Evolutionary conservation across 2,797 vertebrate species (phyloP).

Genomic region (Urosaurus nigricauda): DNA sequence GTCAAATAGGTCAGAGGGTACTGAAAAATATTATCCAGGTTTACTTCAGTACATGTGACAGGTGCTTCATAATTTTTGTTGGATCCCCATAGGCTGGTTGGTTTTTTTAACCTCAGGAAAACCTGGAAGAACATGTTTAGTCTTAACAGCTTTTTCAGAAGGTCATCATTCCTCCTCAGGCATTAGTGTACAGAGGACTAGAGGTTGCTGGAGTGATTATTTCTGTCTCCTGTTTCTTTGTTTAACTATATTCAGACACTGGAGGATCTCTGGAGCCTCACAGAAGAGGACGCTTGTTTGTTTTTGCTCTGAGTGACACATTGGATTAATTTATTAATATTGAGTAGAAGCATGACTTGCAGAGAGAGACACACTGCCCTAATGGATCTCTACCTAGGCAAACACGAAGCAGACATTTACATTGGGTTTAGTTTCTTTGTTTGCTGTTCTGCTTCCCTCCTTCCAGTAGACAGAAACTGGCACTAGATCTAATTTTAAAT

Average conservation of each 20-base stretch:
- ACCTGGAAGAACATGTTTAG: conserved; percentile 12
- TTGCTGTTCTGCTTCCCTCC: conserved; percentile 47
- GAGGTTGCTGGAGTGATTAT: conserved; percentile 4
- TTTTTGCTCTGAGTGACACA: conserved; percentile 4
- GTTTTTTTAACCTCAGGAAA: conserved; percentile 13
- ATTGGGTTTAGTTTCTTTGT: conserved; percentile 48
- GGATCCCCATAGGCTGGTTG: background rate
- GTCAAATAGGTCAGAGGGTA: background rate
- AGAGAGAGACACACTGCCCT: conserved; percentile 9
- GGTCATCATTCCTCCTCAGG: conserved; percentile 7
- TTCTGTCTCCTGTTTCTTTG: background rate
- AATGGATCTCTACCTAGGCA: conserved; percentile 28
- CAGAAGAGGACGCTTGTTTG: conserved; percentile 18
- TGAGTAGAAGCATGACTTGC: conserved; percentile 18
- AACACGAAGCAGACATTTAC: conserved; percentile 32
- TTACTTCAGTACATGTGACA: background rate
- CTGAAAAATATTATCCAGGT: background rate
- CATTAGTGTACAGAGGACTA: background rate
- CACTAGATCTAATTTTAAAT: conserved; percentile 8
- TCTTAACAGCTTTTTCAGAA: conserved; percentile 26
- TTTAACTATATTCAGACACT: background rate
- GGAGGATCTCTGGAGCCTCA: conserved; percentile 18
- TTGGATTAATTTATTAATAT: conserved; percentile 26
- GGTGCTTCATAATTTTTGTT: background rate
- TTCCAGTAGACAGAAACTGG: conserved; percentile 33